Evolutionary conservation across 2,888 invertebrate genomes (phyloP).

Genomic region (Drosophila anceps): DNA sequence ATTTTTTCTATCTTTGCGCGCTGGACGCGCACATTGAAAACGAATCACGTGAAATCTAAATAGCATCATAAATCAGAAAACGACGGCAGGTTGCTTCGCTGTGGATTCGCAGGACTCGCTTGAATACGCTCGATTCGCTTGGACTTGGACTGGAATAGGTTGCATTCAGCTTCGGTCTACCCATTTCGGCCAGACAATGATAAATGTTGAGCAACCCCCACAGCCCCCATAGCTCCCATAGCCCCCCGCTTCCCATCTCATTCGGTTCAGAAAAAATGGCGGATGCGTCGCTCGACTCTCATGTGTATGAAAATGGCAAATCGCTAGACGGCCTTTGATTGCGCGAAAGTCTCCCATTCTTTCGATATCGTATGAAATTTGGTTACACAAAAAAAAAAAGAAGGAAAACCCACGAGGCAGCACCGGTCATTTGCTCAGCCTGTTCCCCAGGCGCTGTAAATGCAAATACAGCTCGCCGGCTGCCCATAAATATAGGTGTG

Average conservation of each 20-base stretch:
- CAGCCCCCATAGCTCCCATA: too few species aligned
- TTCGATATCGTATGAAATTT: background rate
- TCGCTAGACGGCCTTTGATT: constrained; percentile 80
- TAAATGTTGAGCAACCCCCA: constrained; percentile 58
- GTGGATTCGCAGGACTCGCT: constrained; percentile 38
- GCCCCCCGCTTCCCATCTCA: background rate
- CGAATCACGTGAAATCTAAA: constrained; percentile 82
- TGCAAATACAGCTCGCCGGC: constrained; percentile 59
- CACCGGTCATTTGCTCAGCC: constrained; percentile 73
- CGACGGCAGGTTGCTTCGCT: constrained; percentile 78
- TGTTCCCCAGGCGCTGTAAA: constrained; percentile 61
- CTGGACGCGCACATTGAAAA: constrained; percentile 79
- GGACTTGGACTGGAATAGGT: constrained; percentile 35
- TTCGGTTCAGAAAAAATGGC: constrained; percentile 38
- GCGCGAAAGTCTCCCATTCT: constrained; percentile 50
- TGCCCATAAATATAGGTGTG: constrained; percentile 66
- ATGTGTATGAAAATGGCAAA: constrained; percentile 79
- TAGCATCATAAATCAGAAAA: constrained; percentile 82
- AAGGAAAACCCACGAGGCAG: constrained; percentile 36
- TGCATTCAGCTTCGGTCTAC: constrained; percentile 47
- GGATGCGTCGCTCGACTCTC: constrained; percentile 66
- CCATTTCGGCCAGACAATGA: constrained; percentile 73
- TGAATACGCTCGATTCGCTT: constrained; percentile 20
- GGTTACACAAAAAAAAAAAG: background rate
- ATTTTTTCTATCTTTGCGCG: constrained; percentile 71